Evolutionary conservation across 2,888 invertebrate species (phyloP), one percentile per base, ranked within the genome.

Genomic region (Mellilla xanthometata): DNA sequence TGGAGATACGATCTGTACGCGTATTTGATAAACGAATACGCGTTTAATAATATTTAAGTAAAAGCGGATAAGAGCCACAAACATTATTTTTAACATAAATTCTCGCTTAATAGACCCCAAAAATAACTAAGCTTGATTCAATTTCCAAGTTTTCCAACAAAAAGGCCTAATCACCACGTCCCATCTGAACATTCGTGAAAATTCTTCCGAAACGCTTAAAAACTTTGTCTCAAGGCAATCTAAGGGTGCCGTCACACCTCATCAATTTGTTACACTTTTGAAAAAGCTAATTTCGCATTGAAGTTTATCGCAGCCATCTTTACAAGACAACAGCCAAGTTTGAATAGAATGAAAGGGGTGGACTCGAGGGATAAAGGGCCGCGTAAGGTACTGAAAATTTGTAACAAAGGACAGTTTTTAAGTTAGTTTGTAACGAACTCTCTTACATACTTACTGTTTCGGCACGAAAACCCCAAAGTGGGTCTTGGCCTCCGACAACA

Each of bases 201-300:
- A 53, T 49, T 55, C 34, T 49, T 30, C 48, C 33, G 27, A 47
- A 54, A 50, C 50, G 38, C 29, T 39, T 49, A 46, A 62, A 60
- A 60, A 53, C 43, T 58, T 60, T 33, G 56, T 46, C 43, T 26
- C 44, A 35, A 57, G 47, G 29, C 12, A 36, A 59, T 66, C 65
- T 62, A 65, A 56, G 49, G 44, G 39, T 44, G 48, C 52, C 51
- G 49, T 56, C 55, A 62, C 56, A 67, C 56, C 65, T 67, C 72
- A 73, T 76, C 67, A 73, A 74, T 75, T 68, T 59, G 45, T 19
- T 41, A 68, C 66, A 54, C 71, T 68, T 62, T 61, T 47, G 49
- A 61, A 63, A 57, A 64, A 66, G 67, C 67, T 67, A 73, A 74
- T 68, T 68, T 66, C 61, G 58, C 60, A 64, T 64, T 36, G 54